A percentile compares a stretch with the other conserved stretches of the same genome.
Conservation (phyloP, 2,113 vertebrate species). For the Catharus minimus region DNA sequence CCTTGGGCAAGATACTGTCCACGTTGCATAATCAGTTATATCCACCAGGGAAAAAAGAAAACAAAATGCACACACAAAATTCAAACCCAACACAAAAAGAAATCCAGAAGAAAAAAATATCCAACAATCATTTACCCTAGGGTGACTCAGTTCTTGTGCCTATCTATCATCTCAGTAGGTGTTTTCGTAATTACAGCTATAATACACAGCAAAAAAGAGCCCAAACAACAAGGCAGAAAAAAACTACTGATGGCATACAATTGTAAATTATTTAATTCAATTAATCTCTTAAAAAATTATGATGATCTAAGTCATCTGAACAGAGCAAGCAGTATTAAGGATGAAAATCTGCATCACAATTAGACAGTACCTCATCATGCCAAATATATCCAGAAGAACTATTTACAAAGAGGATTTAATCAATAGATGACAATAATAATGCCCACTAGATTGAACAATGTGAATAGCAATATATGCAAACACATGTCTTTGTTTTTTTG, state of each 20-base stretch:
- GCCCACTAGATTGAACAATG: neutral
- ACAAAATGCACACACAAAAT: neutral
- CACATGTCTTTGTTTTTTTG: neutral
- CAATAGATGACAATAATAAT: neutral
- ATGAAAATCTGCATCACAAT: neutral
- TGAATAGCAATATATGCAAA: neutral
- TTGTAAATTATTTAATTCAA: neutral
- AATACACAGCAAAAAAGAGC: neutral
- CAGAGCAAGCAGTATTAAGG: neutral
- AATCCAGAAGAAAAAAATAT: neutral
- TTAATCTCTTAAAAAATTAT: neutral
- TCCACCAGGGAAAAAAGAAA: neutral
- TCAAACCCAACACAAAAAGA: neutral
- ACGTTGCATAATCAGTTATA: neutral
- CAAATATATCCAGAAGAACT: neutral
- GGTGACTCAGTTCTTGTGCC: neutral
- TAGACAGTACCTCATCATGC: neutral
- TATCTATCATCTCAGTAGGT: neutral
- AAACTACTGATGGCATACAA: neutral
- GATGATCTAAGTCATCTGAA: neutral
- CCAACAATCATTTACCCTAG: neutral
- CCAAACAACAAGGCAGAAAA: neutral
- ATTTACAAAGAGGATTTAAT: neutral
- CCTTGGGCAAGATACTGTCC: neutral
- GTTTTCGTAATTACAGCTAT: neutral